A percentile compares a stretch with the other conserved stretches of the same genome.
Evolutionary conservation across 2,113 vertebrate species (phyloP).

Genomic region (Ceyx margarethae): DNA sequence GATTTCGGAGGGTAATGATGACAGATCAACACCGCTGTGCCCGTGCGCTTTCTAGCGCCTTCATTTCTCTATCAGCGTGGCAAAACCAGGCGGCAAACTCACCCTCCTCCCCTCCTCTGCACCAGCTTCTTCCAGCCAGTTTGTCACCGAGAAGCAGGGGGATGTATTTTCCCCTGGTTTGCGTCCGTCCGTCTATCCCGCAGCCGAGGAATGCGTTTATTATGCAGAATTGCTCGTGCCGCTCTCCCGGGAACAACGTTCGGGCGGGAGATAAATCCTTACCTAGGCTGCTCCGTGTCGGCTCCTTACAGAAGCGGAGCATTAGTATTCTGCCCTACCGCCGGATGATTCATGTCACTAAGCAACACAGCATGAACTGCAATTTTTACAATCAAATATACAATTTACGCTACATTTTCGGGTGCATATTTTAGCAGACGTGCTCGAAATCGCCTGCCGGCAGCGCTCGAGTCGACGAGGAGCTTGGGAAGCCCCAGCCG

Average conservation of each 20-base stretch:
- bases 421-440: neutral
- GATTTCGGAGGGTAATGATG: accelerated
- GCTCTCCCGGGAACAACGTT: neutral
- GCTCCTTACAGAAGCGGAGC: neutral
- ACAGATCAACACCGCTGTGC: neutral
- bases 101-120: neutral
- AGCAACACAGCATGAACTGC: conserved; percentile 54
- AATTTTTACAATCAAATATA: conserved; percentile 55
- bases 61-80: neutral
- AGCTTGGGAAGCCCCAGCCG: neutral
- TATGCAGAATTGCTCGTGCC: neutral
- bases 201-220: neutral
- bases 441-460: neutral
- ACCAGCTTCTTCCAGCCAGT: neutral
- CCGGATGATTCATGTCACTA: conserved; percentile 50
- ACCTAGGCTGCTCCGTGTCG: neutral
- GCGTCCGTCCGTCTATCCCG: neutral
- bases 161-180: neutral
- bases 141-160: neutral
- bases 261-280: conserved; percentile 36
- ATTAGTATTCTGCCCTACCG: neutral
- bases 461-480: neutral
- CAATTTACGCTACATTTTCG: conserved; percentile 21
- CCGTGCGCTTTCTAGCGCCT: accelerated
- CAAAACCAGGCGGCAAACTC: neutral